Evolutionary conservation across 30 jellyfish, hydroid and myxozoan species (phyloP).

Genomic region (Hydra vulgaris): DNA sequence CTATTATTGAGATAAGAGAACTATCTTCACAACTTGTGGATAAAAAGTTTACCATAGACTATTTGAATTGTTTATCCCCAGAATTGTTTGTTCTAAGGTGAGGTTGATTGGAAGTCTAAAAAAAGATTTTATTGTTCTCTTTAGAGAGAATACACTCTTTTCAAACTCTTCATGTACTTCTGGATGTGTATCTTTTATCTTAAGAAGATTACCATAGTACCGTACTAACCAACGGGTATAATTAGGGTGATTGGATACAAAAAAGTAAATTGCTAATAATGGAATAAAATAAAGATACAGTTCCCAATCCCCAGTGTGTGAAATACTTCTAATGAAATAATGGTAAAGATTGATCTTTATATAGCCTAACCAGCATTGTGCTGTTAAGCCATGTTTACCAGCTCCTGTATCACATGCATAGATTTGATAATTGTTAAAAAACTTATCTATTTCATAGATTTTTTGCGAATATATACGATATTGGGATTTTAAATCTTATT

Average conservation of each 20-base stretch:
- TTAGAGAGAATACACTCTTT: no score
- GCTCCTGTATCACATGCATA: constrained; percentile 1
- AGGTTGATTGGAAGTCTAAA: no score
- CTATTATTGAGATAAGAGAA: constrained; percentile 1
- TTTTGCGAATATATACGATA: no score
- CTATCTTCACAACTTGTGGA: neutral
- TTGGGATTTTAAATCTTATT: neutral
- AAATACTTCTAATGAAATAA: constrained; percentile 1
- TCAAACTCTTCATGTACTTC: no score
- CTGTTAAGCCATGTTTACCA: constrained; percentile 3
- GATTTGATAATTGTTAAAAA: neutral
- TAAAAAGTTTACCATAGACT: constrained; percentile 1
- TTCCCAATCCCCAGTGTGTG: constrained; percentile 6
- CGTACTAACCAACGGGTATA: neutral
- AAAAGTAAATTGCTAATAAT: neutral
- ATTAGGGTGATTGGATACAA: neutral
- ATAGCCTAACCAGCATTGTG: neutral
- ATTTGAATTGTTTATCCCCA: no score
- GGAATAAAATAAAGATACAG: neutral
- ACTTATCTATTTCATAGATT: neutral
- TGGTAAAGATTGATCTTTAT: neutral
- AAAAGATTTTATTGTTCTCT: no score
- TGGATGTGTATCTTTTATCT: neutral
- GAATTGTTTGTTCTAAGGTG: no score
- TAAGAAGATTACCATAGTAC: neutral